Evolutionary conservation across 2,113 vertebrate species (phyloP), one percentile per base, ranked within the genome.

Genomic region (Clinocottus analis): DNA sequence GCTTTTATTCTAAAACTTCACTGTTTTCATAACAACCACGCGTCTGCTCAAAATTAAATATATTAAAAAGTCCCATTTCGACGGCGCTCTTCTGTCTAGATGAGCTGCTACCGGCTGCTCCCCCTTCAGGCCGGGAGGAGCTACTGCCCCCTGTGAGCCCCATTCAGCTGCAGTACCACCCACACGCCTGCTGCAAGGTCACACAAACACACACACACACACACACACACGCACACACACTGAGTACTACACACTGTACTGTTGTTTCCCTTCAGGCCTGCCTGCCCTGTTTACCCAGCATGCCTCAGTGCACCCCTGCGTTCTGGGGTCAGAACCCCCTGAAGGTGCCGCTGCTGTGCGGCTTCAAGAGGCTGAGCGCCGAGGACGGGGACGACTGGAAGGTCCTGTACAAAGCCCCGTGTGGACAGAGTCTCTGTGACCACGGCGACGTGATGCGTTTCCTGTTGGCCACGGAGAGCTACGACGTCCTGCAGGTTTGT

Each of bases 391-490:
- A 86, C 13, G 94, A 91, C 0, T 66, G 45, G 29, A 94, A 95
- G 0, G 95, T 99, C 7, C 77, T 93, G 56, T 99, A 99, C 59
- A 96, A 94, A 89, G 90, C 97, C 1, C 98, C 98, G 0, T 99
- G 98, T 10, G 97, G 98, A 12, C 95, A 89, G 53, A 93, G 93
- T 67, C 94, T 99, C 23, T 90, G 94, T 67, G 95, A 92, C 87
- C 91, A 95, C 21, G 87, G 89, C 5, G 97, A 98, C 0, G 96
- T 99, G 72, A 93, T 85, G 35, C 87, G 87, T 43, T 99, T 96
- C 84, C 90, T 99, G 83, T 85, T 92, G 82, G 93, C 95, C 80
- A 96, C 97, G 0, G 81, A 95, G 64, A 96, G 95, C 87, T 93
- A 89, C 65, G 92, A 91, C 72, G 86, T 96, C 85, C 92, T 99